A percentile compares a stretch with the other conserved stretches of the same genome.
phyloP scores from a whole-genome alignment of 2,113 vertebrate species.

The Picathartes gymnocephalus region DNA sequence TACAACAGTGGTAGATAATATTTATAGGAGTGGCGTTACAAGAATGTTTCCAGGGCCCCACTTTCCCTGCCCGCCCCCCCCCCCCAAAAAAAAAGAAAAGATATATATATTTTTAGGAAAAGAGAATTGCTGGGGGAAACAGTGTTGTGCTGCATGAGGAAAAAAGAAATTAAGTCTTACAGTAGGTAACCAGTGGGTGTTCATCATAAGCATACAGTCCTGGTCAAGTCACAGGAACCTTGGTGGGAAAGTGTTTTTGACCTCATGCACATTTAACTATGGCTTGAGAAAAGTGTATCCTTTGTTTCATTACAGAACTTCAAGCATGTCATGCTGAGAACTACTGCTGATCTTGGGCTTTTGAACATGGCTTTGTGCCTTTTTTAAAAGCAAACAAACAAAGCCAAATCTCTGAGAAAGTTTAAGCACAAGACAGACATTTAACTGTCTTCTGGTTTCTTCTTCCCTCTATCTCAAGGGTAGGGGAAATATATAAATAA shows the following conservation, averaged over 20 bases:
- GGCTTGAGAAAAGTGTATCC: background rate
- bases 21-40: background rate
- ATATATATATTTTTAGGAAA: background rate
- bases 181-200: background rate
- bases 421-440: background rate
- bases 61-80: background rate
- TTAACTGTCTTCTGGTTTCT: background rate
- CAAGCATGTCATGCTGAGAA: background rate
- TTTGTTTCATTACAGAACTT: background rate
- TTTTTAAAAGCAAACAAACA: background rate
- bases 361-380: background rate
- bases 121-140: background rate
- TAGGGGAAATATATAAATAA: background rate
- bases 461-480: background rate
- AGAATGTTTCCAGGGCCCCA: background rate
- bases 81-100: background rate
- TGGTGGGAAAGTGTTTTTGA: background rate
- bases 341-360: background rate
- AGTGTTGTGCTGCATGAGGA: background rate
- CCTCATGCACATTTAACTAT: background rate
- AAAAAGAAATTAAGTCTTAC: background rate
- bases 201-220: background rate
- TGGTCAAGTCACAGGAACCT: background rate
- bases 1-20: background rate
- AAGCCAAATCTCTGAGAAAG: background rate